Evolutionary conservation across 2,113 vertebrate species (phyloP).

Genomic region (Calypte anna): DNA sequence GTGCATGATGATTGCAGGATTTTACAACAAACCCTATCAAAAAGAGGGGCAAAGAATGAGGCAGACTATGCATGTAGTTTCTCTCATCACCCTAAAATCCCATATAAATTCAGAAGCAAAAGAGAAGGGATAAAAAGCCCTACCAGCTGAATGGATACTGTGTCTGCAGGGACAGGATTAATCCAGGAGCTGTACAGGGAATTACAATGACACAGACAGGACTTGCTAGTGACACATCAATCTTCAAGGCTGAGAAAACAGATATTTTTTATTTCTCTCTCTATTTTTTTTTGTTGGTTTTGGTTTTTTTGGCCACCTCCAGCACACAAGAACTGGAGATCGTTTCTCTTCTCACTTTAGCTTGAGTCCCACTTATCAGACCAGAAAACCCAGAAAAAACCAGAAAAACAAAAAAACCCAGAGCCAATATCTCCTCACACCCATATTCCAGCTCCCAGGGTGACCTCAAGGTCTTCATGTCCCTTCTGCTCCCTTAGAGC

Average conservation of each 20-base stretch:
- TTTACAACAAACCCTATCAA: neutral
- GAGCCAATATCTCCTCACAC: neutral
- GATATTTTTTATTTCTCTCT: neutral
- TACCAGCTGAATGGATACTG: neutral
- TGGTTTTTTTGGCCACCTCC: neutral
- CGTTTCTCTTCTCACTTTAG: neutral
- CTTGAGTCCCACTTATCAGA: neutral
- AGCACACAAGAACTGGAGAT: neutral
- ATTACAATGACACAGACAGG: neutral
- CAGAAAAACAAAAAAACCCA: neutral
- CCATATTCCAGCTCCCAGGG: neutral
- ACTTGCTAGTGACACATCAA: neutral
- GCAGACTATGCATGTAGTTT: neutral
- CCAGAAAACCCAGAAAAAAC: neutral
- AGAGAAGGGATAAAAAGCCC: neutral
- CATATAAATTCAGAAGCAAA: neutral
- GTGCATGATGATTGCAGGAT: neutral
- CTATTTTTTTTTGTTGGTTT: neutral
- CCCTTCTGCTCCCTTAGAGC: neutral
- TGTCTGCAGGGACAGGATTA: neutral
- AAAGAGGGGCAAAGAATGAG: neutral
- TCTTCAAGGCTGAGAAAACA: neutral
- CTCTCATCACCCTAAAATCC: neutral
- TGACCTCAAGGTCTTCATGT: neutral
- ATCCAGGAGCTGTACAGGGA: neutral